These are phyloP conservation scores for Arenaria interpres DNA, from an alignment of 2,113 vertebrate species.

Conservation along the genomic window DNA sequence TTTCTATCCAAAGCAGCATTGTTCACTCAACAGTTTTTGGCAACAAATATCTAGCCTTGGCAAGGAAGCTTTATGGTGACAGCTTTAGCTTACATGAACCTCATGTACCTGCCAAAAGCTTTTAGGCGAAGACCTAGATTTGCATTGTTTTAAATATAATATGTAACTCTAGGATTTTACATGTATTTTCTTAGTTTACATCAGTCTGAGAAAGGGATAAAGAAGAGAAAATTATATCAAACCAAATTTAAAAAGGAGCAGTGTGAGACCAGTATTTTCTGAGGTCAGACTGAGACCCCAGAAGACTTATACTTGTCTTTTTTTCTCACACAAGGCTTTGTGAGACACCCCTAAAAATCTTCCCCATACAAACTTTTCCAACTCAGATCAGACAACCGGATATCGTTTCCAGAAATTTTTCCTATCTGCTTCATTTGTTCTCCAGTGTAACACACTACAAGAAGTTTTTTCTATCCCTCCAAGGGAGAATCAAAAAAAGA, in stretches of 20 bases:
- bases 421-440: not conserved
- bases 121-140: conserved; percentile 34
- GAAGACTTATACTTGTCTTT: not conserved
- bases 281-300: not conserved
- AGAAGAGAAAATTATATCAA: not conserved
- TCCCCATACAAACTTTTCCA: not conserved
- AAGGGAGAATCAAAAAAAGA: not conserved
- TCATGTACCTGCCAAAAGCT: conserved; percentile 51
- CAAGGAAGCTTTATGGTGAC: not conserved
- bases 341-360: not conserved
- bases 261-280: not conserved
- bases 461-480: not conserved
- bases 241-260: not conserved
- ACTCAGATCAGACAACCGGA: not conserved
- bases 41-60: not conserved
- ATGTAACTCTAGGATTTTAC: not conserved
- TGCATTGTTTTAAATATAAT: conserved; percentile 30
- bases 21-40: not conserved
- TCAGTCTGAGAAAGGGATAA: not conserved
- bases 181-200: not conserved
- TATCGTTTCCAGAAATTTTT: not conserved
- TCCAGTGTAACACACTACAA: not conserved
- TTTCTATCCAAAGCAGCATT: not conserved
- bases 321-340: not conserved
- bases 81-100: conserved; percentile 34